Base-by-base conservation (phyloP, 2,888 invertebrate species). In the Cremastinae sp. region DNA sequence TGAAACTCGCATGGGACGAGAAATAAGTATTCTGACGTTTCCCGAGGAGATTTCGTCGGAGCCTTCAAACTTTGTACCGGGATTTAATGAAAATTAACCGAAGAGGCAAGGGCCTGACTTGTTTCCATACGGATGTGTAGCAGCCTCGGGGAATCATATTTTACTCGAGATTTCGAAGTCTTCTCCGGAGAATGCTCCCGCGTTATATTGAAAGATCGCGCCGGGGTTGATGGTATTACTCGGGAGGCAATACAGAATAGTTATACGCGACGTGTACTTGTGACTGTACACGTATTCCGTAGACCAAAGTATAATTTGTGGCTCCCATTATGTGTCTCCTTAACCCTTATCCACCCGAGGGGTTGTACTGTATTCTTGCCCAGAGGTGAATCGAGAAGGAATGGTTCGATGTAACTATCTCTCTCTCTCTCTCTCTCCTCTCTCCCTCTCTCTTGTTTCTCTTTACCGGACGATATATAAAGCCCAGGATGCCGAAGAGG, bases 221-320 rank as follows among this genome's bases (percentile, higher is more conserved):
- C 4, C 0, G 18, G 28, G 28, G 28, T 28, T 28, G 28, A 41
- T 22, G n/a, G 51, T 51, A 22, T 22, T 47, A 47, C 4, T n/a
- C 54, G 54, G 45, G 34, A 66, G 22, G 45, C 54, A 43, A 56
- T 66, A 56, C 54, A 66, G 28, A 28, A 66, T 56, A 54, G 72
- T 61, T 65, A 56, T 74, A 74, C 54, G 54, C 53, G 68, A 68
- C 65, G 28, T 70, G 62, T 75, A 74, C 78, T 64, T 64, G 49
- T 8, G 62, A 59, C 53, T 61, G 69, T 74, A 36, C 53, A 74
- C 43, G 70, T 47, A 70, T 74, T 77, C 73, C 70, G 69, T 61
- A 77, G 65, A 70, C 77, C 77, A 77, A 78, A 73, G 65, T 75
- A 79, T 78, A 79, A 79, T 79, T 79, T 79, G 79, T 79, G 74